These are phyloP conservation scores for Cuculus canorus DNA, from an alignment of 2,797 vertebrate species.

Conservation along the genomic window DNA sequence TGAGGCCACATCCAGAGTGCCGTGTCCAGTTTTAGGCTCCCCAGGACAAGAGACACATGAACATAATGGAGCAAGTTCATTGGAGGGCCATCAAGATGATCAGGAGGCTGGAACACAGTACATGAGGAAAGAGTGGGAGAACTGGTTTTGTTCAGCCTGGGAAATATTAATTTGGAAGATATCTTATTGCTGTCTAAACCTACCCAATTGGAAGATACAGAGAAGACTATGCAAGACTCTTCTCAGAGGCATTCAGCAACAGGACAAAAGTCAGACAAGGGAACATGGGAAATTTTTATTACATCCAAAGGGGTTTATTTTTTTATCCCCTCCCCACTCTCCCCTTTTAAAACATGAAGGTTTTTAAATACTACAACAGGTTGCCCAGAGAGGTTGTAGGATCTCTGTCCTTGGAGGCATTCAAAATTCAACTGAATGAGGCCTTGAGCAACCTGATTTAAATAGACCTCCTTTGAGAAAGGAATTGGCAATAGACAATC, in stretches of 20 bases:
- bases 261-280: background rate
- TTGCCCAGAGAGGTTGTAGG: background rate
- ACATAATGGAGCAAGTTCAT: background rate
- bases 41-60: background rate
- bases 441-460: background rate
- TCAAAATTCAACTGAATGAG: background rate
- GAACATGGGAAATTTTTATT: background rate
- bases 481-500: background rate
- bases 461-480: background rate
- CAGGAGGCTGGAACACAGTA: background rate
- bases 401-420: background rate
- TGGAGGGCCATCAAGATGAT: background rate
- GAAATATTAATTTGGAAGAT: background rate
- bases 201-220: background rate
- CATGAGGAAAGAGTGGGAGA: background rate
- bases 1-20: background rate
- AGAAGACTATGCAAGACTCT: background rate
- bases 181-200: background rate
- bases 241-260: background rate
- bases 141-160: background rate
- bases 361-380: background rate
- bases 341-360: background rate
- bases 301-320: background rate
- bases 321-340: background rate
- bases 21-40: background rate